Conservation (phyloP, 2,113 vertebrate species). For the Dasyprocta punctata region DNA sequence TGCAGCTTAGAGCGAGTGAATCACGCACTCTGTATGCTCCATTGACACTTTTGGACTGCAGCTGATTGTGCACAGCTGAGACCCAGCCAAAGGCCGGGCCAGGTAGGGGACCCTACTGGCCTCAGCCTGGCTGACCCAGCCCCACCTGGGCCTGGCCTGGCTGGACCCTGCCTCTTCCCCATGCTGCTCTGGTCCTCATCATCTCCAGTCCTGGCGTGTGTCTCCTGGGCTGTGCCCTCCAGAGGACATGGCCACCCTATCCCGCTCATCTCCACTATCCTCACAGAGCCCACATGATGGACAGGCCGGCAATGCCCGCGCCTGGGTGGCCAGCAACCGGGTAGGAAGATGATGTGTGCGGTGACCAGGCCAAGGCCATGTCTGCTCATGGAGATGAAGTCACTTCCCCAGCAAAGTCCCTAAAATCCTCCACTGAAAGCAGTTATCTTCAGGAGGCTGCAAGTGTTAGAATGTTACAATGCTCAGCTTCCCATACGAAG, state of each 20-base stretch:
- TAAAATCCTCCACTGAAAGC: neutral
- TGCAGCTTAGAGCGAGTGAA: neutral
- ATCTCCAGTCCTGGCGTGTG: neutral
- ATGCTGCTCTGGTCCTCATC: neutral
- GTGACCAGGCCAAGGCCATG: neutral
- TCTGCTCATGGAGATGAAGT: neutral
- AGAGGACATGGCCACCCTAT: neutral
- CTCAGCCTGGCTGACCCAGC: neutral
- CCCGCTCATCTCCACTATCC: neutral
- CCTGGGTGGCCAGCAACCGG: neutral
- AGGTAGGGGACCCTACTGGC: too few species aligned
- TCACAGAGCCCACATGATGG: neutral
- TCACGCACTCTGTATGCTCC: neutral
- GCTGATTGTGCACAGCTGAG: neutral
- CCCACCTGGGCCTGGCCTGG: too few species aligned
- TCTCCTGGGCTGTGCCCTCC: neutral
- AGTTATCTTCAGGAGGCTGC: neutral
- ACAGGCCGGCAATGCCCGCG: neutral
- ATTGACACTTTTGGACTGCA: neutral
- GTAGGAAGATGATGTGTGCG: neutral
- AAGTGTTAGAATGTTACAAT: neutral
- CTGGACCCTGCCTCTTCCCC: neutral
- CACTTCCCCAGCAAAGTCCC: neutral
- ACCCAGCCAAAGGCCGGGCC: neutral
- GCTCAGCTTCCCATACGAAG: neutral